Evolutionary conservation across 2,888 invertebrate genomes (phyloP), one percentile per base, ranked within the genome.

Genomic region (Gasteruption jaculator): DNA sequence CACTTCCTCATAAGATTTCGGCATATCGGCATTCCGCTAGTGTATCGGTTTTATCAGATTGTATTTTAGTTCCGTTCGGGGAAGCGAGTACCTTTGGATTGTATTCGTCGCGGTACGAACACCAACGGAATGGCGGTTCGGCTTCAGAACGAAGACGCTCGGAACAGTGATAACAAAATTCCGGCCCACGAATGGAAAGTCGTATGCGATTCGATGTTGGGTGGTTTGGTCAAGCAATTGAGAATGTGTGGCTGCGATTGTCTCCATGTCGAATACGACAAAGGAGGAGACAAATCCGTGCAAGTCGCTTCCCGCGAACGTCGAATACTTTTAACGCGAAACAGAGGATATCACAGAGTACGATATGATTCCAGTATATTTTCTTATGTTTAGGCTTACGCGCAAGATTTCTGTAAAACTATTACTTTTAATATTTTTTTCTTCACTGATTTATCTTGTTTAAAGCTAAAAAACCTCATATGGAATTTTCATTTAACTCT

Each of bases 191-290:
- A 53, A 21, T 63, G 60, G 53, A 47, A 52, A 4, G 71, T 81
- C 24, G 77, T 83, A 16, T 82, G 81, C 56, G 83, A 83, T 66
- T 76, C 76, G 4, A 78, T 75, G 75, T 52, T 80, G 8, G 74
- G 73, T 50, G 76, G 80, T 7, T 64, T 85, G 31, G 80, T 79
- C 1, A 76, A 74, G 69, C 80, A 76, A 66, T 77, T 82, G 65
- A 77, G 81, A 56, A 79, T 75, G 58, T 80, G 76, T 64, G 85
- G 79, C 46, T 78, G 78, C 43, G 83, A 81, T 61, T 78, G 77
- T 39, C 69, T 68, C 54, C 73, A 77, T 41, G 54, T 80, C 41
- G 74, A 77, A 27, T 74, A 68, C 43, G 62, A 71, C 48, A 67
- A 72, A 10, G 71, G 74, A 41, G 79, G 78, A 52, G 74, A 76